phyloP scores from a whole-genome alignment of 2,797 vertebrate genomes.

The Erpetoichthys calabaricus region DNA sequence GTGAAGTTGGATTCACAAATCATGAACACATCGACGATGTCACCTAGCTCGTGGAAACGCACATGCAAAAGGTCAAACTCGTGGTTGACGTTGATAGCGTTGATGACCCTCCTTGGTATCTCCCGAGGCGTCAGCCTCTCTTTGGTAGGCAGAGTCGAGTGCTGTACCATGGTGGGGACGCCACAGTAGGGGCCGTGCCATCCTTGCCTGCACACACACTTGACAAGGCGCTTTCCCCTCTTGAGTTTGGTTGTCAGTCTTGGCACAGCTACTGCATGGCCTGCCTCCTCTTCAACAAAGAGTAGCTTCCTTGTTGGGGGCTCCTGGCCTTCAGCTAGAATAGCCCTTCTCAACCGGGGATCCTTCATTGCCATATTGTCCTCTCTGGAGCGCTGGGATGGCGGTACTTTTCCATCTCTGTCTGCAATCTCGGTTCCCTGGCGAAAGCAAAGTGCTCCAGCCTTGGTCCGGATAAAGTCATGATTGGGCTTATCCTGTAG shows the following conservation, averaged over 20 bases:
- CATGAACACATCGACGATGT: slow-evolving; percentile 80
- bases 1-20: slow-evolving; percentile 97
- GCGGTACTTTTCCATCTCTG: slow-evolving; percentile 20
- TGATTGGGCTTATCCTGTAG: slow-evolving; percentile 63
- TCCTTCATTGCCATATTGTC: slow-evolving; percentile 8
- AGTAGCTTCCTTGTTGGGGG: slow-evolving; percentile 16
- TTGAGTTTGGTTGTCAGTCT: slow-evolving; percentile 25
- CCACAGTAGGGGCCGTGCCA: slow-evolving; percentile 96
- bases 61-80: slow-evolving; percentile 91
- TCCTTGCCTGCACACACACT: slow-evolving; percentile 80
- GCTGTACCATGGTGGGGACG: slow-evolving; percentile 89
- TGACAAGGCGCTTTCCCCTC: slow-evolving; percentile 52
- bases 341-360: slow-evolving; percentile 7
- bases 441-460: slow-evolving; percentile 79
- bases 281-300: slow-evolving; percentile 31
- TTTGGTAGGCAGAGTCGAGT: slow-evolving; percentile 93
- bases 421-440: slow-evolving; percentile 68
- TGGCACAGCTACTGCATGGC: slow-evolving; percentile 12
- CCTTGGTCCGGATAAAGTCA: slow-evolving; percentile 83
- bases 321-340: slow-evolving; percentile 35
- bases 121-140: slow-evolving; percentile 76
- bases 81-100: slow-evolving; percentile 92
- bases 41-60: slow-evolving; percentile 78
- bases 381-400: too few relatives aligned
- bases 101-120: slow-evolving; percentile 74